These are phyloP conservation scores for Diplodus sargus DNA, from an alignment of 2,797 vertebrate genomes.

Conservation along the genomic window DNA sequence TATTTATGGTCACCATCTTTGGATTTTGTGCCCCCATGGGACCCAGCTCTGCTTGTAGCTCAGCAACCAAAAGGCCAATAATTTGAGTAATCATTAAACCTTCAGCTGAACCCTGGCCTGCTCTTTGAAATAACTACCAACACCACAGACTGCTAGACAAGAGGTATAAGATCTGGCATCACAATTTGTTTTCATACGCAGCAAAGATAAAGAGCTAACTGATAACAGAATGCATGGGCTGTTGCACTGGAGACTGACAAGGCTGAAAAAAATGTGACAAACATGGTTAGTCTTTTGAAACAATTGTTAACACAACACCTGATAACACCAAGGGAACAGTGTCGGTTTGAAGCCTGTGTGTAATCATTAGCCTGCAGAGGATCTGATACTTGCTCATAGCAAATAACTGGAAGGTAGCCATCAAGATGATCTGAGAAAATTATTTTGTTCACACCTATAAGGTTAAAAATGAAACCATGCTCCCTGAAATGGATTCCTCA, in stretches of 20 bases:
- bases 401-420: conserved; percentile 4
- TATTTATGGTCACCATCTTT: not conserved
- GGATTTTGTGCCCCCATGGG: not conserved
- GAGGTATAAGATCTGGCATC: not conserved
- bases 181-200: not conserved
- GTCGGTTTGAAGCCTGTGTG: not conserved
- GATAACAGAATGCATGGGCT: not conserved
- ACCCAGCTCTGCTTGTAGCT: conserved; percentile 2
- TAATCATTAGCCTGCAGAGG: conserved; percentile 30
- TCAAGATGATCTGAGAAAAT: not conserved
- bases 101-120: conserved; percentile 44
- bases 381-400: not conserved
- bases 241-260: not conserved
- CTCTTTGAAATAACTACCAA: not conserved
- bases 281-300: not conserved
- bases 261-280: not conserved
- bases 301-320: not conserved
- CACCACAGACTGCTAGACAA: not conserved
- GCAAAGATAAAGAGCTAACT: not conserved
- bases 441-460: not conserved
- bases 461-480: not conserved
- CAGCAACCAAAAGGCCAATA: conserved; percentile 32
- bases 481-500: not conserved
- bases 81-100: conserved; percentile 65
- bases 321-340: not conserved